Evolutionary conservation across 2,888 invertebrate genomes (phyloP), one percentile per base, ranked within the genome.

Genomic region (Lycophotia porphyrea): DNA sequence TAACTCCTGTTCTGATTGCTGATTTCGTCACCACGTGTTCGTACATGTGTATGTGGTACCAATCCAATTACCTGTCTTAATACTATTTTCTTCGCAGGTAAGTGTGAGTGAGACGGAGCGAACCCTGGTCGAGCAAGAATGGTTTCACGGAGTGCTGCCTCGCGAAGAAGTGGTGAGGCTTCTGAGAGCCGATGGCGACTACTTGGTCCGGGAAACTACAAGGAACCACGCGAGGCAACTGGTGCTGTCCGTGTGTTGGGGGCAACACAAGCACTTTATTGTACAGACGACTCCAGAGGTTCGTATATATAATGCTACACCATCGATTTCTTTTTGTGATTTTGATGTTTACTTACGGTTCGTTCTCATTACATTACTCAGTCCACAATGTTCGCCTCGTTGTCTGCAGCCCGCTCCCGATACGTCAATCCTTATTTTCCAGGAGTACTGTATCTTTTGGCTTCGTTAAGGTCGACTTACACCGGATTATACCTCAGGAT

Each of bases 91-190:
- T 85, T 44, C 85, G 49, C 47, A 96, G 96, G 95, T 96, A 79
- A 94, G 93, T 84, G 96, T 95, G 82, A 94, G 94, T 69, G 96
- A 96, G 88, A 96, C 95, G 31, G 98, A 97, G 91, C 97, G 98
- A 61, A 97, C 98, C 21, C 94, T 98, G 66, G 98, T 98, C 82
- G 99, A 99, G 88, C 99, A 99, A 94, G 99, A 99, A 93, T 99
- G 99, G 99, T 99, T 99, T 95, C 99, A 99, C 92, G 99, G 99
- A 0, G 99, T 99, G 21, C 95, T 99, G 78, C 99, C 99, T 0
- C 97, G 99, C 24, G 99, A 99, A 94, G 99, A 99, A 96, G 99
- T 99, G 47, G 99, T 99, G 63, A 97, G 99, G 80, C 96, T 99
- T 60, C 96, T 99, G 80, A 97, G 98, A n/a, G 98, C 98, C 74